These are phyloP conservation scores for Amyelois transitella DNA, from an alignment of 1,140 invertebrate species.

Conservation along the genomic window DNA sequence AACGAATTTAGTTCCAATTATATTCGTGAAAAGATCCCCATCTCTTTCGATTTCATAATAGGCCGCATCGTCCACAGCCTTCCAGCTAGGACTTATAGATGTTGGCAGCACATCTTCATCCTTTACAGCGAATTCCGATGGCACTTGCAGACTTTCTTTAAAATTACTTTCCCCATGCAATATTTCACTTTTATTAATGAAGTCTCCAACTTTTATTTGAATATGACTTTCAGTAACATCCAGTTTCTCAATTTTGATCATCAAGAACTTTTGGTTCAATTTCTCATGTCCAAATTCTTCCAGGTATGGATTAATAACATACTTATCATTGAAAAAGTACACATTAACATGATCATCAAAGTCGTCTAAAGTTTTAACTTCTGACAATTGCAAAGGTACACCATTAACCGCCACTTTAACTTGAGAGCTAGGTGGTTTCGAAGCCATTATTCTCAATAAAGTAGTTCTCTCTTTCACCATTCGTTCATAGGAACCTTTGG, in stretches of 20 bases:
- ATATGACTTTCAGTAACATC: constrained; percentile 45
- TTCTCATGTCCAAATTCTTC: constrained; percentile 16
- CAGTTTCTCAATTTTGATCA: constrained; percentile 46
- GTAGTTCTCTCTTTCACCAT: constrained; percentile 46
- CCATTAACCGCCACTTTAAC: constrained; percentile 43
- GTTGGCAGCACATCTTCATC: constrained; percentile 20
- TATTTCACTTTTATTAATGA: constrained; percentile 25
- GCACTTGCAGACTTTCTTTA: constrained; percentile 16
- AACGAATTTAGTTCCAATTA: constrained; percentile 27
- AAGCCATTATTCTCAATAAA: constrained; percentile 45
- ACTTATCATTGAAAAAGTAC: constrained; percentile 41
- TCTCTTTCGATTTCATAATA: constrained; percentile 61
- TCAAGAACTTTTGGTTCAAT: constrained; percentile 37
- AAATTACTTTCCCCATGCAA: constrained; percentile 24
- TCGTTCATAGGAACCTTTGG: constrained; percentile 32
- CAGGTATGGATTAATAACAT: constrained; percentile 45
- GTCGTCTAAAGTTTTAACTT: constrained; percentile 31
- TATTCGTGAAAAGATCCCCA: constrained; percentile 36
- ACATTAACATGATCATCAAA: constrained; percentile 33
- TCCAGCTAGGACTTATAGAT: constrained; percentile 39
- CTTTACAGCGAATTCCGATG: constrained; percentile 20
- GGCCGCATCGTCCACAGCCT: constrained; percentile 14
- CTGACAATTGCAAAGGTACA: constrained; percentile 21
- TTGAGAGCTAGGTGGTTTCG: constrained; percentile 15
- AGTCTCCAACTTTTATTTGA: constrained; percentile 42